Evolutionary conservation across 2,888 invertebrate genomes (phyloP).

Genomic region (Torymus texanus): DNA sequence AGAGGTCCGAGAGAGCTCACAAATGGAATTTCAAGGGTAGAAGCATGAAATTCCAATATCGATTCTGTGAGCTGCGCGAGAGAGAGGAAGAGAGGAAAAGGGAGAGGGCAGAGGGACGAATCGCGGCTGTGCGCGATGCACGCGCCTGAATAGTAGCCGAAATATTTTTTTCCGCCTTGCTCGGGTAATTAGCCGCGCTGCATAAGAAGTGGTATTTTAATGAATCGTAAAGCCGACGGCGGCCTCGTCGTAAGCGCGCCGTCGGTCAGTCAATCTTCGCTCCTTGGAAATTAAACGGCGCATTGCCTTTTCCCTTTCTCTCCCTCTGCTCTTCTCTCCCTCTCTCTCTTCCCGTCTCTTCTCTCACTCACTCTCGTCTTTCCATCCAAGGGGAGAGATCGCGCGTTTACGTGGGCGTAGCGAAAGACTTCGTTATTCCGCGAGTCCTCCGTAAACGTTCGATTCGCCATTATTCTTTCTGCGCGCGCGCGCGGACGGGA

Average conservation of each 20-base stretch:
- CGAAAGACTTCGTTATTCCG: slow-evolving; percentile 59
- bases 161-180: slow-evolving; percentile 50
- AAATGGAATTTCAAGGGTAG: slow-evolving; percentile 55
- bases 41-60: slow-evolving; percentile 57
- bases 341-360: not conserved
- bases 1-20: not conserved
- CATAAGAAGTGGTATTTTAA: slow-evolving; percentile 71
- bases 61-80: slow-evolving; percentile 38
- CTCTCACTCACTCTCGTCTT: not conserved
- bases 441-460: slow-evolving; percentile 28
- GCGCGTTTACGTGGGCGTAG: slow-evolving; percentile 57
- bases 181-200: slow-evolving; percentile 67
- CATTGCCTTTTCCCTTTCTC: slow-evolving; percentile 50
- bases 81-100: not conserved
- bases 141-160: slow-evolving; percentile 50
- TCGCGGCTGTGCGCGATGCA: not conserved
- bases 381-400: slow-evolving; percentile 28
- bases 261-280: slow-evolving; percentile 64
- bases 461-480: slow-evolving; percentile 28
- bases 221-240: slow-evolving; percentile 66
- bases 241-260: slow-evolving; percentile 60
- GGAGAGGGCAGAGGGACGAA: slow-evolving; percentile 9
- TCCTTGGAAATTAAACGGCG: slow-evolving; percentile 63
- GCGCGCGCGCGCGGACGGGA: not conserved
- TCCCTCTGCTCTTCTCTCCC: slow-evolving; percentile 10